A percentile compares a stretch with the other conserved stretches of the same genome.
Conservation (phyloP, 2,797 vertebrate species). For the Balearica regulorum region DNA sequence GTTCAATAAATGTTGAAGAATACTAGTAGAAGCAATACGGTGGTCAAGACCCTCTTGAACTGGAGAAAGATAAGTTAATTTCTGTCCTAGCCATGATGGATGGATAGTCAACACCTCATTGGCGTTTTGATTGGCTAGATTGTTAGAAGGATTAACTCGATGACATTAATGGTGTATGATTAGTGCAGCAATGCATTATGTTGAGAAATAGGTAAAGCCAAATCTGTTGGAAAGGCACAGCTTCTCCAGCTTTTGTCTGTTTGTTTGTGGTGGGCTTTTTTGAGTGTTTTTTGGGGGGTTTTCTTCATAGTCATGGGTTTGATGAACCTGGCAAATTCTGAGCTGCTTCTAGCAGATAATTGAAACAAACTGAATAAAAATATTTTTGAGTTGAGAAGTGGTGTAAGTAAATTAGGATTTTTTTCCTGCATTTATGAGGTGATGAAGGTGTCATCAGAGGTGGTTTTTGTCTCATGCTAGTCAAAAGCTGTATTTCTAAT, state of each 20-base stretch:
- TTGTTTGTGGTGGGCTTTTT: too few species aligned
- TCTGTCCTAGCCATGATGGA: neutral
- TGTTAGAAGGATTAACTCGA: neutral
- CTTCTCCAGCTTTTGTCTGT: neutral
- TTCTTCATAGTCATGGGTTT: neutral
- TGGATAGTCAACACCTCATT: neutral
- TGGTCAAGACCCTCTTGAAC: neutral
- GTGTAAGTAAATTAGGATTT: neutral
- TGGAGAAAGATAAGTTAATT: neutral
- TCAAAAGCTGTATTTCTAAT: neutral
- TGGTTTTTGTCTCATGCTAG: neutral
- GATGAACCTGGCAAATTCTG: neutral
- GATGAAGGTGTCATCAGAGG: neutral
- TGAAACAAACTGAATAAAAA: neutral
- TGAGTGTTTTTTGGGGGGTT: too few species aligned
- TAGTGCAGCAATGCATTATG: neutral
- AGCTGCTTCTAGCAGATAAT: neutral
- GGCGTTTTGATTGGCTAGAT: neutral
- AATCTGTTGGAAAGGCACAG: neutral
- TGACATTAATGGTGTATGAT: neutral
- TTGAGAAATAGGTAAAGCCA: neutral
- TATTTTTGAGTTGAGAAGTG: neutral
- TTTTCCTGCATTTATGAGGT: neutral
- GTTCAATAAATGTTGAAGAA: neutral
- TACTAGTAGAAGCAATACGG: neutral